Evolutionary conservation across 2,113 vertebrate species (phyloP).

Genomic region (Pungitius pungitius): DNA sequence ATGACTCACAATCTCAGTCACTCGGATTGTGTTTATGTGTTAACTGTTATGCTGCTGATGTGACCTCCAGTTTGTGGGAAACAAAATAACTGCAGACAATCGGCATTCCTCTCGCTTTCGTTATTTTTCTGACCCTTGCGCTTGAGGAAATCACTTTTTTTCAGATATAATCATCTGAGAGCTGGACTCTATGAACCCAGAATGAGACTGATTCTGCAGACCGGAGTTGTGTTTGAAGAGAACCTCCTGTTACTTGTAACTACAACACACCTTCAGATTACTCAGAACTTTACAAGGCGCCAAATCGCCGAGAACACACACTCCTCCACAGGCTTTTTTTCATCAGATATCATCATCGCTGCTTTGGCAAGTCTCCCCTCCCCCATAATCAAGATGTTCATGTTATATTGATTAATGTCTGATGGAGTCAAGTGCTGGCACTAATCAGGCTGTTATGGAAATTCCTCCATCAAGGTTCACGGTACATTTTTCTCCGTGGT

Average conservation of each 20-base stretch:
- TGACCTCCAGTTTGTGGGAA: background rate
- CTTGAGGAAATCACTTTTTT: background rate
- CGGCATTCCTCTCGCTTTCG: background rate
- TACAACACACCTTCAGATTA: background rate
- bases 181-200: background rate
- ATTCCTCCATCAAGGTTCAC: conserved; percentile 16
- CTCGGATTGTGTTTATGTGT: background rate
- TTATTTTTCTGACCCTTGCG: background rate
- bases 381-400: conserved; percentile 57
- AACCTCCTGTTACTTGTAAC: conserved; percentile 17
- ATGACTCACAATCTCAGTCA: background rate
- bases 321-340: conserved; percentile 38
- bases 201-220: conserved; percentile 1
- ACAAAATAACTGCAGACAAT: background rate
- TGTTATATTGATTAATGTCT: conserved; percentile 51
- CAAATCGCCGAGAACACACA: conserved; percentile 7
- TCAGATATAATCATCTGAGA: background rate
- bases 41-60: background rate
- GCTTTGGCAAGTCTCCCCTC: conserved; percentile 39
- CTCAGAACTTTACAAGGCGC: background rate
- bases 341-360: conserved; percentile 30
- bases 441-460: conserved; percentile 40
- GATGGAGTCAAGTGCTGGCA: conserved; percentile 40
- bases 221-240: background rate
- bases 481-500: conserved; percentile 22